These are phyloP conservation scores for Scortum barcoo DNA, from an alignment of 2,113 vertebrate genomes.

Conservation along the genomic window DNA sequence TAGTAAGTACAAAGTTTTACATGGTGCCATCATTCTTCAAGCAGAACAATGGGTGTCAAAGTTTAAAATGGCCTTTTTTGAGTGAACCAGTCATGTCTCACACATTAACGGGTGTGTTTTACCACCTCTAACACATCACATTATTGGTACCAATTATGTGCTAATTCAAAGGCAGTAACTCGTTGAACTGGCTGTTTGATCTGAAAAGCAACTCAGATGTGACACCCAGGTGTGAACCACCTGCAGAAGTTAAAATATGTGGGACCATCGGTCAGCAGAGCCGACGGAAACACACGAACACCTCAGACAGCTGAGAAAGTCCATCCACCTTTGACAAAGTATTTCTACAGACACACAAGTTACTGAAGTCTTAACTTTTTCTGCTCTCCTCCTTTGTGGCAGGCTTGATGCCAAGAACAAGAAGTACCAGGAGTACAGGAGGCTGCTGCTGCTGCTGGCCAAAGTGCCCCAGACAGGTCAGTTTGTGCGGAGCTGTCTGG, in stretches of 20 bases:
- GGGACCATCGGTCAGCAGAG: background rate
- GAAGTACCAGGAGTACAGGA: slow-evolving; percentile 80
- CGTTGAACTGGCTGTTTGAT: background rate
- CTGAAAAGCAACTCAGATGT: background rate
- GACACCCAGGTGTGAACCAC: background rate
- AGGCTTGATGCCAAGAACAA: slow-evolving; percentile 75
- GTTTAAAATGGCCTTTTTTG: background rate
- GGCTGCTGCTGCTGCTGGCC: slow-evolving; percentile 83
- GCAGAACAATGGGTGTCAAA: background rate
- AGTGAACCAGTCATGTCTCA: background rate
- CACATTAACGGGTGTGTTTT: background rate
- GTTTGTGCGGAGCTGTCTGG: slow-evolving; percentile 44
- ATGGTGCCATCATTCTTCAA: background rate
- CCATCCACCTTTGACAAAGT: background rate
- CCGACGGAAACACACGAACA: background rate
- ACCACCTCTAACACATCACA: background rate
- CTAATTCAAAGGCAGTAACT: background rate
- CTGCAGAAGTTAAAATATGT: background rate
- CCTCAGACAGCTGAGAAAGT: background rate
- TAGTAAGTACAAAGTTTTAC: background rate
- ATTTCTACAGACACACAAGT: background rate
- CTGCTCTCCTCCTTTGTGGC: slow-evolving; percentile 40
- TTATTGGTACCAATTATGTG: background rate
- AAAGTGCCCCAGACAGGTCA: slow-evolving; percentile 90
- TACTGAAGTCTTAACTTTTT: slow-evolving; percentile 10